Conservation (phyloP, 2,888 invertebrate genomes). For the Eristalis tenax region DNA sequence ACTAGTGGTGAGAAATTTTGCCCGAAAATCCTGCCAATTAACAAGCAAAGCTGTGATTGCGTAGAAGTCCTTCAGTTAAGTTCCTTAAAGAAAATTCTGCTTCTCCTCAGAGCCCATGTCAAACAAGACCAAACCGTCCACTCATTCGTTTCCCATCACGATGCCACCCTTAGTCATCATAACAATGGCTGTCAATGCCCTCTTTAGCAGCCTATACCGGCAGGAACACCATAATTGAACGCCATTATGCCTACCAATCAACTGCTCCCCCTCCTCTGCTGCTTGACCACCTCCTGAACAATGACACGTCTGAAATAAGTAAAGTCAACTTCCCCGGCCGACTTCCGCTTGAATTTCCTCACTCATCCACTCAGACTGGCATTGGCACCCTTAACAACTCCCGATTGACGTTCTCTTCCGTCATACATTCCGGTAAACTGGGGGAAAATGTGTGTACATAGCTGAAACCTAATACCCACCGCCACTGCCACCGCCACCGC, state of each 20-base stretch:
- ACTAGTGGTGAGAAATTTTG: too few species aligned
- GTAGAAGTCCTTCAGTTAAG: too few species aligned
- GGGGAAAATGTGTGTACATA: not conserved
- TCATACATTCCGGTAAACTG: slow-evolving; percentile 13
- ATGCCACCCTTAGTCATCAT: not conserved
- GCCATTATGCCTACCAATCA: not conserved
- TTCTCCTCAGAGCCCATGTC: too few species aligned
- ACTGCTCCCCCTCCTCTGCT: not conserved
- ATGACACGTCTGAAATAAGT: not conserved
- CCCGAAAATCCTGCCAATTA: too few species aligned
- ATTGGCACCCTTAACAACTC: not conserved
- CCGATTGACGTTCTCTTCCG: slow-evolving; percentile 20
- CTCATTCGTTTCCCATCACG: too few species aligned
- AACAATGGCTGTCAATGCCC: not conserved
- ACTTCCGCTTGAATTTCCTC: not conserved
- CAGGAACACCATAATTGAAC: not conserved
- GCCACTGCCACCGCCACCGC: not conserved
- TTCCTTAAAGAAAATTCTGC: too few species aligned
- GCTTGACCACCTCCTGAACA: not conserved
- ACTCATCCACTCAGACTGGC: not conserved
- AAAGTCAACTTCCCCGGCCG: not conserved
- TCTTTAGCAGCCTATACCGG: not conserved
- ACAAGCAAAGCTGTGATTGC: too few species aligned
- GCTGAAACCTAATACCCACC: slow-evolving; percentile 8
- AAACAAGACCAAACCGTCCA: too few species aligned